These are phyloP conservation scores for Drosophila biarmipes DNA, from an alignment of 1,140 invertebrate genomes.

Conservation along the genomic window DNA sequence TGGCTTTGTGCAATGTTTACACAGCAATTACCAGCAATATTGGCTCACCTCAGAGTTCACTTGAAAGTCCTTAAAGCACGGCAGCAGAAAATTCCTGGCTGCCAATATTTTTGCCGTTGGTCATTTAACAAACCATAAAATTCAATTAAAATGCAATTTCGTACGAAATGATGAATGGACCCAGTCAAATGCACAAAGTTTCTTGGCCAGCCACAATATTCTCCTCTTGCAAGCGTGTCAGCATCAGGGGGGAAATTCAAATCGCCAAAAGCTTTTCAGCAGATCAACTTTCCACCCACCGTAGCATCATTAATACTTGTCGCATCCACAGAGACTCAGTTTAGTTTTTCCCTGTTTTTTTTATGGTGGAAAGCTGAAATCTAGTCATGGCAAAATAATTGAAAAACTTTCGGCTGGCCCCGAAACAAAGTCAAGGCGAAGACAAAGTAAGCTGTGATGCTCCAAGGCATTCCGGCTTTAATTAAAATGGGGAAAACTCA, in stretches of 20 bases:
- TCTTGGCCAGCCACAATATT: conserved; percentile 16
- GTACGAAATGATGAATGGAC: conserved; percentile 23
- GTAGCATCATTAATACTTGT: conserved; percentile 66
- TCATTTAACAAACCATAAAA: conserved; percentile 22
- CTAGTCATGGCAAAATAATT: conserved; percentile 74
- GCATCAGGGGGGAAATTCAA: conserved; percentile 20
- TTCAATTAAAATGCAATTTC: conserved; percentile 40
- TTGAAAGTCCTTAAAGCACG: conserved; percentile 4
- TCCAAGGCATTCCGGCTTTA: conserved; percentile 52
- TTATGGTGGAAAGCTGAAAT: conserved; percentile 30
- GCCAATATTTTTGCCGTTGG: not conserved
- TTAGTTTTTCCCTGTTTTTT: conserved; percentile 3
- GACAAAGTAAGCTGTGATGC: conserved; percentile 33
- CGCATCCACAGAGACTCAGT: conserved; percentile 30
- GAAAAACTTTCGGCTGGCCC: conserved; percentile 61
- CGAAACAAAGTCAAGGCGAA: conserved; percentile 20
- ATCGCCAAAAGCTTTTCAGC: conserved; percentile 16
- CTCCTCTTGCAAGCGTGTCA: conserved; percentile 25
- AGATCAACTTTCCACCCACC: conserved; percentile 10
- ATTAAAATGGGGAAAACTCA: conserved; percentile 54
- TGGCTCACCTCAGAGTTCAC: conserved; percentile 8
- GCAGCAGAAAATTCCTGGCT: not conserved
- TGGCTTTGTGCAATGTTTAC: not conserved
- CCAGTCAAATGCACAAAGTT: conserved; percentile 17
- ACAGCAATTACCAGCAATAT: conserved; percentile 19